Conservation (phyloP, 2,113 vertebrate genomes). For the Dicaeum eximium region DNA sequence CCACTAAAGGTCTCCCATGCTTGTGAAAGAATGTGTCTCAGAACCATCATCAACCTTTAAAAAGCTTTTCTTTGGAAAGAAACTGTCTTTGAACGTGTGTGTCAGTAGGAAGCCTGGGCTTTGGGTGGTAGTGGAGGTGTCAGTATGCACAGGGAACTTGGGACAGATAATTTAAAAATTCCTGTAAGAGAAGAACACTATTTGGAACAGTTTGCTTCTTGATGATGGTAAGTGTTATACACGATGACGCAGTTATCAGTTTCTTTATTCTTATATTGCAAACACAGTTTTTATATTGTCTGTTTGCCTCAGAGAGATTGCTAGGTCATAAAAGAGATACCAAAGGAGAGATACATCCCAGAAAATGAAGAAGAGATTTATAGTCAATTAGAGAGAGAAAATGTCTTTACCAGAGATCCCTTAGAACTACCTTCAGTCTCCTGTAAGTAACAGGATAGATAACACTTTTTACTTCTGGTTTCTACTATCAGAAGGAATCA, state of each 20-base stretch:
- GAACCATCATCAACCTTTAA: background rate
- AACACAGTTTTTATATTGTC: background rate
- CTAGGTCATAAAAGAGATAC: background rate
- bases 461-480: background rate
- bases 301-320: background rate
- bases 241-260: background rate
- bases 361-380: background rate
- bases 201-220: background rate
- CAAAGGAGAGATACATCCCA: background rate
- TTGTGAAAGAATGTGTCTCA: fast-evolving
- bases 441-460: background rate
- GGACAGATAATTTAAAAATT: background rate
- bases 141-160: background rate
- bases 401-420: background rate
- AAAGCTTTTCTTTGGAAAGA: background rate
- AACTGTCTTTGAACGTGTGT: background rate
- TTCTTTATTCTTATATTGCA: background rate
- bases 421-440: background rate
- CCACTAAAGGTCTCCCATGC: background rate
- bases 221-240: background rate
- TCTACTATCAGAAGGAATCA: background rate
- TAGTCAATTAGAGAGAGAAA: background rate
- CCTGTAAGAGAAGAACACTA: background rate
- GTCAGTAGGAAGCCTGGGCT: background rate
- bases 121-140: background rate